Evolutionary conservation across 1,140 invertebrate species (phyloP).

Genomic region (Micrasema longulum): DNA sequence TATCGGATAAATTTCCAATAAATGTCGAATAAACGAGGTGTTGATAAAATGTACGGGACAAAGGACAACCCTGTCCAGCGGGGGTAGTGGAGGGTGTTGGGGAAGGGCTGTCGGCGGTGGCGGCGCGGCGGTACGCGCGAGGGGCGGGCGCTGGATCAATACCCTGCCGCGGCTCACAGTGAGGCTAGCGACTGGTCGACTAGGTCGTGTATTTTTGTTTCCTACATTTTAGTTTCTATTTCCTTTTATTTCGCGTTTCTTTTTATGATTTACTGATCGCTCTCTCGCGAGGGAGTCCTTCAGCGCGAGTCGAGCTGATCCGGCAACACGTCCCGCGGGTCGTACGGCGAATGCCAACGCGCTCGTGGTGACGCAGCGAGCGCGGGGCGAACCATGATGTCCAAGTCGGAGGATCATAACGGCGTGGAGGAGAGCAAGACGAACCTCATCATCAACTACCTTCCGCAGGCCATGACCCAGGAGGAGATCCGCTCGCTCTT

Average conservation of each 20-base stretch:
- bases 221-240: slow-evolving; percentile 54
- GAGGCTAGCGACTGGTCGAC: slow-evolving; percentile 54
- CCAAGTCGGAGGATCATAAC: slow-evolving; percentile 79
- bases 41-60: too few species aligned
- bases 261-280: slow-evolving; percentile 52
- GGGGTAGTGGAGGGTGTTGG: slow-evolving; percentile 9
- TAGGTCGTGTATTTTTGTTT: slow-evolving; percentile 56
- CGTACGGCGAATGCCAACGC: slow-evolving; percentile 12
- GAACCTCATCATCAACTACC: slow-evolving; percentile 99
- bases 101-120: background rate
- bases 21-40: too few species aligned
- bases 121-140: slow-evolving; percentile 1
- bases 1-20: too few species aligned
- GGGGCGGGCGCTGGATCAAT: slow-evolving; percentile 47
- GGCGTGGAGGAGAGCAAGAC: slow-evolving; percentile 92
- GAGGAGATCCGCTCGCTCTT: slow-evolving; percentile 98
- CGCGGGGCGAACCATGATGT: slow-evolving; percentile 73
- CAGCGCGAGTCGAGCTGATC: slow-evolving; percentile 3
- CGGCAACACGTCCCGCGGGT: slow-evolving; percentile 20
- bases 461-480: slow-evolving; percentile 99
- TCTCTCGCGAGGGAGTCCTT: slow-evolving; percentile 8
- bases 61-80: too few species aligned
- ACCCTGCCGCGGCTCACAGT: slow-evolving; percentile 50
- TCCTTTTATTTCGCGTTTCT: slow-evolving; percentile 55
- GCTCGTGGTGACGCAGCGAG: slow-evolving; percentile 15